Evolutionary conservation across 2,113 vertebrate genomes (phyloP).

Genomic region (Osmerus eperlanus): DNA sequence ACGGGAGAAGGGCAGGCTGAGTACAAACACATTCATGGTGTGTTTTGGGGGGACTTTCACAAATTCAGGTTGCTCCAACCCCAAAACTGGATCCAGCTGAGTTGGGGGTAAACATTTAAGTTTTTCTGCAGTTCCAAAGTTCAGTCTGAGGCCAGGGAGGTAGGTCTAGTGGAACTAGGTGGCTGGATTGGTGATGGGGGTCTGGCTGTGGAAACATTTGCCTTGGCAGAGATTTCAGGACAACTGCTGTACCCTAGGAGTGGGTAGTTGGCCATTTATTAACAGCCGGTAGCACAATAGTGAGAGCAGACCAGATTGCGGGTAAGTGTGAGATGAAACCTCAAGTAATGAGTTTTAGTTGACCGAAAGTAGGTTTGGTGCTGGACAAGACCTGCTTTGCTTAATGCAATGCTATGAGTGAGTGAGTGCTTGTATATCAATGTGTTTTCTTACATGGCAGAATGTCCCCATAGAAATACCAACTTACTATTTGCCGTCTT

Average conservation of each 20-base stretch:
- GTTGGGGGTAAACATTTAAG: no score
- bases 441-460: not conserved
- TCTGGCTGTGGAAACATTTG: not conserved
- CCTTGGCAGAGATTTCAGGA: not conserved
- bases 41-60: no score
- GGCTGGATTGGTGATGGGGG: not conserved
- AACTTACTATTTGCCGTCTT: conserved; percentile 80
- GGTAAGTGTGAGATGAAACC: not conserved
- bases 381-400: no score
- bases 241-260: not conserved
- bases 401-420: no score
- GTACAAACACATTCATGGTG: no score
- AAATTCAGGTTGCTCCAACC: no score
- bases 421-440: not conserved
- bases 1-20: not conserved
- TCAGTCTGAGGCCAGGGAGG: no score
- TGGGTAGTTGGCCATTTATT: not conserved
- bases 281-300: not conserved
- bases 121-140: no score
- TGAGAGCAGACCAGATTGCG: not conserved
- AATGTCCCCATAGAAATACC: not conserved
- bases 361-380: no score
- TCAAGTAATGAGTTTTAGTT: not conserved
- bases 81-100: no score
- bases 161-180: no score